These are phyloP conservation scores for Oryzias dopingdopingensis DNA, from an alignment of 2,797 vertebrate genomes.

Conservation along the genomic window DNA sequence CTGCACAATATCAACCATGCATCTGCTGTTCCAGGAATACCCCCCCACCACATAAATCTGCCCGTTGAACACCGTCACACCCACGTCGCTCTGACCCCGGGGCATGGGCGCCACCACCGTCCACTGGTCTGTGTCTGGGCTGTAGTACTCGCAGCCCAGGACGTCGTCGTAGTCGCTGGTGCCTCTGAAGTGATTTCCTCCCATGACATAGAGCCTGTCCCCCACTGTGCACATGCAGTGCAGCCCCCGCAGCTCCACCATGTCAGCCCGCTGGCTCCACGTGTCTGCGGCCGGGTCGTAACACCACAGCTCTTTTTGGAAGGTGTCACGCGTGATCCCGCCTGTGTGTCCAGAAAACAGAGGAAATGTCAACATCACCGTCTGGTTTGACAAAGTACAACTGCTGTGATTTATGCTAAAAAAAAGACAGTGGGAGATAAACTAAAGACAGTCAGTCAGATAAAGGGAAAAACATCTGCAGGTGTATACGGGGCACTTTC, in stretches of 20 bases:
- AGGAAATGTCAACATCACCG: not conserved
- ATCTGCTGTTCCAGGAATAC: slow-evolving; percentile 85
- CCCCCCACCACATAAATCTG: slow-evolving; percentile 82
- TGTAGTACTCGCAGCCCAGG: slow-evolving; percentile 80
- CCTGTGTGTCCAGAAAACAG: slow-evolving; percentile 52
- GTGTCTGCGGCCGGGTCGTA: slow-evolving; percentile 69
- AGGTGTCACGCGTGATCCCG: slow-evolving; percentile 82
- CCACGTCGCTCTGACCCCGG: slow-evolving; percentile 81
- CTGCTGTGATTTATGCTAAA: too few species aligned
- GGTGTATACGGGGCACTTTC: too few species aligned
- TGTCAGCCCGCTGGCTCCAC: slow-evolving; percentile 77
- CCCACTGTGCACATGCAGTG: slow-evolving; percentile 84
- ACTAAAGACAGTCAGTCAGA: too few species aligned
- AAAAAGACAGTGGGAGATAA: too few species aligned
- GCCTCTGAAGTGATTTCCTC: slow-evolving; percentile 82
- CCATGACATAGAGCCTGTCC: slow-evolving; percentile 82
- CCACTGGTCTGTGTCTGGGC: slow-evolving; percentile 78
- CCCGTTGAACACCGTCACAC: slow-evolving; percentile 77
- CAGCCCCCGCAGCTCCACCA: slow-evolving; percentile 81
- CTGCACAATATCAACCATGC: slow-evolving; percentile 85
- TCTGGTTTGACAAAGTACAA: too few species aligned
- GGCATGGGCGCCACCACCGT: slow-evolving; percentile 79
- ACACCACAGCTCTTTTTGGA: slow-evolving; percentile 82
- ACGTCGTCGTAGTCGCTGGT: slow-evolving; percentile 83
- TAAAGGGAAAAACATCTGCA: too few species aligned